Conservation (phyloP, 2,113 vertebrate species). For the Rhea pennata region DNA sequence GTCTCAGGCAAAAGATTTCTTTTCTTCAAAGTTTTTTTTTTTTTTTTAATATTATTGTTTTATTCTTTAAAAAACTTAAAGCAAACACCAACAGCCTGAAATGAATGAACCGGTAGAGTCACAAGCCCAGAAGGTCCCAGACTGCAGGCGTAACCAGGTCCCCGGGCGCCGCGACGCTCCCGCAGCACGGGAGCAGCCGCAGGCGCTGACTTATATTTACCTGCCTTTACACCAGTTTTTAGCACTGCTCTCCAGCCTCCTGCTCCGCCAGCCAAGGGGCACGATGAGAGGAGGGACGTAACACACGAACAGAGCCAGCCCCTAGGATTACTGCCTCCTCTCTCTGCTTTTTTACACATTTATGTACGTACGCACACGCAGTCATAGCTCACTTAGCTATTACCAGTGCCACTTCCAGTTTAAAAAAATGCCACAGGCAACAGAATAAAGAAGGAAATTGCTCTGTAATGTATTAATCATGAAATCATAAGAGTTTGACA, state of each 20-base stretch:
- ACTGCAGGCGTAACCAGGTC: background rate
- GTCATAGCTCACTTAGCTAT: constrained; percentile 14
- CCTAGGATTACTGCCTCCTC: background rate
- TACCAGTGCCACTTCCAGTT: constrained; percentile 17
- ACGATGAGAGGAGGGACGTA: rapidly evolving
- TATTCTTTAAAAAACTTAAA: constrained; percentile 20
- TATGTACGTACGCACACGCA: background rate
- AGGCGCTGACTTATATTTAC: background rate
- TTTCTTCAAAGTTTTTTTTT: constrained; percentile 11
- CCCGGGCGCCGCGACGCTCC: too few relatives aligned
- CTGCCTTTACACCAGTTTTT: background rate
- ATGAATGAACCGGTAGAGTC: constrained; percentile 21
- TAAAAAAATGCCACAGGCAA: constrained; percentile 41
- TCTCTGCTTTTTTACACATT: background rate
- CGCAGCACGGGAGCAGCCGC: too few relatives aligned
- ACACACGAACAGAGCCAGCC: background rate
- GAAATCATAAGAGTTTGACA: constrained; percentile 68
- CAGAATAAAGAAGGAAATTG: constrained; percentile 72
- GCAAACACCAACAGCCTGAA: constrained; percentile 36
- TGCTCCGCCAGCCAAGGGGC: background rate
- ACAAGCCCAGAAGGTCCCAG: background rate
- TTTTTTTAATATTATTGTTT: background rate
- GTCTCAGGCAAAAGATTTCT: background rate
- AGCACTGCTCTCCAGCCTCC: background rate
- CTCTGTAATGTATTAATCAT: constrained; percentile 75